Conservation (phyloP, 53 echinoderm and acorn worm genomes). For the Zoroaster sp. region DNA sequence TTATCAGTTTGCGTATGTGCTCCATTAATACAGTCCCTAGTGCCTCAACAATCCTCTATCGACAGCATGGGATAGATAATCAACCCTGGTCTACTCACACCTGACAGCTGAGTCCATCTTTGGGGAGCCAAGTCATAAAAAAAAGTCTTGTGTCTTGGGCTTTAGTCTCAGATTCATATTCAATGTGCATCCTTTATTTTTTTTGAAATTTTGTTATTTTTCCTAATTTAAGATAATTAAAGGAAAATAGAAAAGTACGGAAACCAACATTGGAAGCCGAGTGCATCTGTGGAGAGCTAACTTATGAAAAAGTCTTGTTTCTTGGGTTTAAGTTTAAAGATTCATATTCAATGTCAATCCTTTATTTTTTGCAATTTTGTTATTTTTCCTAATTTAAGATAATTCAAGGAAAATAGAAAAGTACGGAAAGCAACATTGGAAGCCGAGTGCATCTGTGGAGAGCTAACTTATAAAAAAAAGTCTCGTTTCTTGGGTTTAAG, state of each 20-base stretch:
- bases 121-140: background rate
- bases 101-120: conserved; percentile 50
- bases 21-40: background rate
- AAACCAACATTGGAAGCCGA: too few species aligned
- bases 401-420: too few species aligned
- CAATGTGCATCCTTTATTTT: too few species aligned
- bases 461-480: background rate
- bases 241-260: too few species aligned
- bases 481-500: conserved; percentile 22
- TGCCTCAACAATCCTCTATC: background rate
- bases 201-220: too few species aligned
- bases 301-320: background rate
- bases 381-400: too few species aligned
- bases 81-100: conserved; percentile 19
- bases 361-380: too few species aligned
- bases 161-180: too few species aligned
- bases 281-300: too few species aligned
- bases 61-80: conserved; percentile 23
- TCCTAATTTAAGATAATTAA: too few species aligned
- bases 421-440: too few species aligned
- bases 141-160: conserved; percentile 23
- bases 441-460: conserved; percentile 25
- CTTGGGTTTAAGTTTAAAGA: background rate
- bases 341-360: too few species aligned
- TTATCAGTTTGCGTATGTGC: background rate